Conservation (phyloP, 2,888 invertebrate genomes). For the Drosophila testacea region DNA sequence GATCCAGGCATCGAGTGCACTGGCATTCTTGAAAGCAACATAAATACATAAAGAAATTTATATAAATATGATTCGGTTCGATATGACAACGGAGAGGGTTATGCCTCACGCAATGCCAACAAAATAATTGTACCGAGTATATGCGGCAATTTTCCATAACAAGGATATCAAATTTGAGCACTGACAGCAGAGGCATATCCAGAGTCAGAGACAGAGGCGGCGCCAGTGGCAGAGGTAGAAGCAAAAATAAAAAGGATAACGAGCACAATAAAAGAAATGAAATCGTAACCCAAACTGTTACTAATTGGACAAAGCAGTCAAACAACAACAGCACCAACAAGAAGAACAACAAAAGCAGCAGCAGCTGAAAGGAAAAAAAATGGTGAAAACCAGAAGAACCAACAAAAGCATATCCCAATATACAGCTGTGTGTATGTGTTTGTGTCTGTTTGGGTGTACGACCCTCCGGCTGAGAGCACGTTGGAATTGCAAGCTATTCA, state of each 20-base stretch:
- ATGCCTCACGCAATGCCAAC: slow-evolving; percentile 44
- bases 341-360: slow-evolving; percentile 24
- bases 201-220: slow-evolving; percentile 20
- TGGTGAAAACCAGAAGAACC: slow-evolving; percentile 44
- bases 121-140: slow-evolving; percentile 69
- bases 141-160: slow-evolving; percentile 78
- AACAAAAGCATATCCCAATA: slow-evolving; percentile 20
- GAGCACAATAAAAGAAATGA: slow-evolving; percentile 81
- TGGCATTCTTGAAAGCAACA: slow-evolving; percentile 61
- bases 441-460: slow-evolving; percentile 39
- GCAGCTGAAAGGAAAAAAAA: slow-evolving; percentile 24
- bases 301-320: slow-evolving; percentile 82
- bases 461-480: slow-evolving; percentile 24
- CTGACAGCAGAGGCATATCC: slow-evolving; percentile 37
- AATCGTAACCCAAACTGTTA: slow-evolving; percentile 77
- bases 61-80: slow-evolving; percentile 51
- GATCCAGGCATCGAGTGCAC: slow-evolving; percentile 35
- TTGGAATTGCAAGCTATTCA: slow-evolving; percentile 57
- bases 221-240: slow-evolving; percentile 14
- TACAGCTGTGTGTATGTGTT: slow-evolving; percentile 22
- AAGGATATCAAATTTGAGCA: slow-evolving; percentile 81
- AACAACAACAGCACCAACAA: slow-evolving; percentile 38
- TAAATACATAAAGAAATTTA: slow-evolving; percentile 41
- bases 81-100: slow-evolving; percentile 38
- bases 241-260: slow-evolving; percentile 77